Evolutionary conservation across 1,140 invertebrate genomes (phyloP), one percentile per base, ranked within the genome.

Genomic region (Drosophila saltans): DNA sequence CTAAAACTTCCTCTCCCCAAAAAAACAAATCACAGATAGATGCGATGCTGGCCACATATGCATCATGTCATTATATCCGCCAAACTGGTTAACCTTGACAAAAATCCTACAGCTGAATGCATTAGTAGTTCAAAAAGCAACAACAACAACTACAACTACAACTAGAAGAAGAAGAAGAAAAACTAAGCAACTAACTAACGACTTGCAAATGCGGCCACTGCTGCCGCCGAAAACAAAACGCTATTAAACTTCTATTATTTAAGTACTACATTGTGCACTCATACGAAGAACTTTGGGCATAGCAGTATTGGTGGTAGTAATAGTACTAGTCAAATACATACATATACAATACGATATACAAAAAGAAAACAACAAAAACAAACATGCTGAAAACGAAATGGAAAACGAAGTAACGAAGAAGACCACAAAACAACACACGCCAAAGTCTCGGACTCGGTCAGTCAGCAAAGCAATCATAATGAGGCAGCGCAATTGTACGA

Each of bases 81-180:
- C 81, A 88, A 82, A 83, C 77, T 83, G 64, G 76, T 74, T 91
- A 91, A 91, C 90, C 90, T 91, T 91, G 90, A 91, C 84, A 91
- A 91, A 90, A 91, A 91, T 91, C 84, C 75, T 91, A 91, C 89
- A 91, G 84, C 82, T 91, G 89, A 91, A 85, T 90, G 90, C 90
- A 86, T 91, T 91, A 91, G 90, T 91, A 91, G 90, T 86, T 90
- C 90, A 91, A 68, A 82, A 62, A 72, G 39, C 60, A 72, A 64
- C 56, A 70, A 66, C 43, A 75, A 28, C 60, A 72, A 64, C 56
- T 68, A 66, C 48, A 75, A 66, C 69, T 45, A 48, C 69, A 66
- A 66, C 52, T 43, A 57, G 2, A 30, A 30, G 28, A 16, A 16
- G 16, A 16, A 16, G 16, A 16, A 16, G 16, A 16, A 16, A 16